Percentiles rank a stretch among this genome's conserved stretches.
These are phyloP conservation scores for Cosmopolites sordidus DNA, from an alignment of 2,888 invertebrate genomes.

Conservation along the genomic window DNA sequence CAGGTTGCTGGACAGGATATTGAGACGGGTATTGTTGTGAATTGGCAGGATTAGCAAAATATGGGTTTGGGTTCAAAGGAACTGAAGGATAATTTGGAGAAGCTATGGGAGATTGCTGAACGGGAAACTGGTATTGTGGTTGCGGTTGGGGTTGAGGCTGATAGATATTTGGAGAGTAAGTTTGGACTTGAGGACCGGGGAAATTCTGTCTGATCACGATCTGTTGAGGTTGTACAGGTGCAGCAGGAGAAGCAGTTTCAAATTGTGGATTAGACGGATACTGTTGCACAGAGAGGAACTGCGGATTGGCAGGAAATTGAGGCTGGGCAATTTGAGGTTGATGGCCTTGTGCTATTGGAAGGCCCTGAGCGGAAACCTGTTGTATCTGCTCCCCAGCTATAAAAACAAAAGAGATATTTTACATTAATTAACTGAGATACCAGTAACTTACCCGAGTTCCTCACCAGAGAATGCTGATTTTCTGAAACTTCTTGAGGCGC, in stretches of 20 bases:
- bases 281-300: conserved; percentile 20
- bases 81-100: not conserved
- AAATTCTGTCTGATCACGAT: conserved; percentile 1
- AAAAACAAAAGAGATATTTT: no score
- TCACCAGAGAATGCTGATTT: not conserved
- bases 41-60: not conserved
- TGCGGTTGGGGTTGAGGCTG: conserved; percentile 6
- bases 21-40: conserved; percentile 6
- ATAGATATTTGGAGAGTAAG: not conserved
- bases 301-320: conserved; percentile 1
- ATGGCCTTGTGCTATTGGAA: not conserved
- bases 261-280: conserved; percentile 18
- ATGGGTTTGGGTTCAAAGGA: not conserved
- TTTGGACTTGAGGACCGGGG: not conserved
- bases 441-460: conserved; percentile 6
- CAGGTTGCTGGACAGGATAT: conserved; percentile 1
- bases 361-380: not conserved
- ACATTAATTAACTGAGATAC: no score
- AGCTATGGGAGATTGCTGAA: not conserved
- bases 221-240: not conserved
- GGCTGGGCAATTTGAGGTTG: conserved; percentile 2
- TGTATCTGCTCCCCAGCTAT: not conserved
- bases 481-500: not conserved
- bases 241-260: not conserved
- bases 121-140: not conserved